These are phyloP conservation scores for Aethina tumida DNA, from an alignment of 1,140 invertebrate genomes.

Conservation along the genomic window DNA sequence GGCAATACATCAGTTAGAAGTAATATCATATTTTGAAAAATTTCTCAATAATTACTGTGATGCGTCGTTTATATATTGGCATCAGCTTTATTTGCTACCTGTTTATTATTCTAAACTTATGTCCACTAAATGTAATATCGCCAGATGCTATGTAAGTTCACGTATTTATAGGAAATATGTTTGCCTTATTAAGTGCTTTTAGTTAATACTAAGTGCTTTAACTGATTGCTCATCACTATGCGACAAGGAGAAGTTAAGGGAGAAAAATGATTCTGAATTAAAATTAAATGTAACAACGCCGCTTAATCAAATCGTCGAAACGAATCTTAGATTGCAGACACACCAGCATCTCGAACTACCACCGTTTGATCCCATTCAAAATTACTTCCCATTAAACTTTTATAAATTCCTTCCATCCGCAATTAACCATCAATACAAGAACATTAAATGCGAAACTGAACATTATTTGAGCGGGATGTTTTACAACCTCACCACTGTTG, in stretches of 20 bases:
- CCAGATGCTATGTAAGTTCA: slow-evolving; percentile 45
- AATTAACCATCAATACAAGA: slow-evolving; percentile 25
- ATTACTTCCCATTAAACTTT: slow-evolving; percentile 25
- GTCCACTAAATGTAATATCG: slow-evolving; percentile 49
- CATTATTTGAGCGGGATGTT: slow-evolving; percentile 91
- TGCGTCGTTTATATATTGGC: slow-evolving; percentile 74
- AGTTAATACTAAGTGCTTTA: slow-evolving; percentile 56
- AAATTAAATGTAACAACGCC: too few relatives aligned
- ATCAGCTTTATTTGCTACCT: slow-evolving; percentile 58
- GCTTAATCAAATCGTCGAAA: slow-evolving; percentile 81
- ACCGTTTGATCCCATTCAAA: slow-evolving; percentile 37
- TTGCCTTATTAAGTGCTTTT: slow-evolving; percentile 30
- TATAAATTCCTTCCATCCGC: slow-evolving; percentile 22
- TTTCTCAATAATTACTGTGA: slow-evolving; percentile 53
- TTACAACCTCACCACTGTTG: slow-evolving; percentile 96
- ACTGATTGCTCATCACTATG: slow-evolving; percentile 44
- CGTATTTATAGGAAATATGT: slow-evolving; percentile 7
- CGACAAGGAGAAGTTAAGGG: slow-evolving; percentile 14
- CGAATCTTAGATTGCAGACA: slow-evolving; percentile 78
- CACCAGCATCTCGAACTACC: slow-evolving; percentile 84
- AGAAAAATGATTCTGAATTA: too few relatives aligned
- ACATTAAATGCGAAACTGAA: slow-evolving; percentile 58
- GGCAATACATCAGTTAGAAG: slow-evolving; percentile 52
- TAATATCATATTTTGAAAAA: slow-evolving; percentile 48
- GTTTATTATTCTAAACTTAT: slow-evolving; percentile 66